Evolutionary conservation across 2,797 vertebrate genomes (phyloP).

Genomic region (Poecilia wingei): DNA sequence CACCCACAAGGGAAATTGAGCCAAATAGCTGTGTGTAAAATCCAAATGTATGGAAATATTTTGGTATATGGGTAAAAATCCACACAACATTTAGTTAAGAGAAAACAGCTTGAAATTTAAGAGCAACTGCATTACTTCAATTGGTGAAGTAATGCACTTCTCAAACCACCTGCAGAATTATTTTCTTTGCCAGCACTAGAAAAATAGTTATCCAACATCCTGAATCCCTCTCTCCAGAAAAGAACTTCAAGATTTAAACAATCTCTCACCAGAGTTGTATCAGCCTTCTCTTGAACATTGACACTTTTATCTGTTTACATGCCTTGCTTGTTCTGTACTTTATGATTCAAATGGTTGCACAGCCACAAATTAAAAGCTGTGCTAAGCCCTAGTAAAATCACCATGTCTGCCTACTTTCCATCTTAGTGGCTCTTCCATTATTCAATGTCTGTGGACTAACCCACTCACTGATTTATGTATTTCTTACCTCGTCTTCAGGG

Average conservation of each 20-base stretch:
- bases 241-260: neutral
- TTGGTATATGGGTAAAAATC: neutral
- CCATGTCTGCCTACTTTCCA: conserved; percentile 16
- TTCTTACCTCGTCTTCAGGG: conserved; percentile 16
- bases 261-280: neutral
- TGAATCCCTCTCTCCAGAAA: neutral
- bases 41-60: neutral
- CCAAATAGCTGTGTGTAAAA: neutral
- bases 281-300: neutral
- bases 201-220: neutral
- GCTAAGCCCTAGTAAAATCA: conserved; percentile 7
- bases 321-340: neutral
- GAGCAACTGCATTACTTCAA: neutral
- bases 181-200: neutral
- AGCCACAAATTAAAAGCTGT: conserved; percentile 20
- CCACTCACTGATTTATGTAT: conserved; percentile 41
- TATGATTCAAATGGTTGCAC: neutral
- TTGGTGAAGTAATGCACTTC: neutral
- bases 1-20: neutral
- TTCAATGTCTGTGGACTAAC: conserved; percentile 37
- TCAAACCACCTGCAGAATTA: neutral
- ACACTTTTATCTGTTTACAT: conserved; percentile 1
- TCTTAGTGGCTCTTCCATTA: conserved; percentile 28
- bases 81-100: neutral
- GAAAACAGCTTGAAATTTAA: neutral